phyloP scores from a whole-genome alignment of 1,140 invertebrate species.

The Bemisia tabaci region DNA sequence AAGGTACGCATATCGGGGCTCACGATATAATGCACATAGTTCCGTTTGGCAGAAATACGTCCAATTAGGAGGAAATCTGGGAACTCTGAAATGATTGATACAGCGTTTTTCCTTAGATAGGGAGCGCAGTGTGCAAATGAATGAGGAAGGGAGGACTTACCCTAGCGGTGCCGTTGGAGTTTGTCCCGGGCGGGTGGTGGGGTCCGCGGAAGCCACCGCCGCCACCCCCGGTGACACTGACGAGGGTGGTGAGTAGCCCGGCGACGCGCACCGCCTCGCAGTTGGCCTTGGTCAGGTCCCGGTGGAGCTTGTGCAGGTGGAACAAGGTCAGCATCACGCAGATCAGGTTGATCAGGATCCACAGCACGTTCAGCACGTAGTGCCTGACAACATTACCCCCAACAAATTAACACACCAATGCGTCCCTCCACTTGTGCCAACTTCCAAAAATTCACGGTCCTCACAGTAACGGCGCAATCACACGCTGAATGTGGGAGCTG shows the following conservation, averaged over 20 bases:
- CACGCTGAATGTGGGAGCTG: too few species aligned
- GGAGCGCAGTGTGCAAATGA: too few species aligned
- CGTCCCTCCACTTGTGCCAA: not conserved
- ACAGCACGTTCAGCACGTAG: conserved; percentile 77
- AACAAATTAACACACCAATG: conserved; percentile 48
- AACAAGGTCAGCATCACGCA: conserved; percentile 73
- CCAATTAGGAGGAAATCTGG: too few species aligned
- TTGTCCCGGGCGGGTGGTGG: not conserved
- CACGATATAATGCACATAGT: too few species aligned
- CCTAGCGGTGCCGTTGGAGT: conserved; percentile 28
- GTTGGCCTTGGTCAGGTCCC: conserved; percentile 64
- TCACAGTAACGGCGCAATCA: too few species aligned
- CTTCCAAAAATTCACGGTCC: too few species aligned
- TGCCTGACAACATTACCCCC: too few species aligned
- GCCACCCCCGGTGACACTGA: conserved; percentile 47
- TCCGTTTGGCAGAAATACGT: too few species aligned
- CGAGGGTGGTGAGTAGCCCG: conserved; percentile 55
- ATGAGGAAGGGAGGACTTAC: too few species aligned
- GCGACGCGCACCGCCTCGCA: conserved; percentile 55
- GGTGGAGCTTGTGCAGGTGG: conserved; percentile 69
- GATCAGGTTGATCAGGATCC: conserved; percentile 76
- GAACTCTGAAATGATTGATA: too few species aligned
- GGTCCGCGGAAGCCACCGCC: conserved; percentile 12
- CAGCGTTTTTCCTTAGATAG: too few species aligned
- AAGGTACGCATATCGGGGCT: too few species aligned